Conservation (phyloP, 2,888 invertebrate genomes). For the Micoletzkya japonica region DNA sequence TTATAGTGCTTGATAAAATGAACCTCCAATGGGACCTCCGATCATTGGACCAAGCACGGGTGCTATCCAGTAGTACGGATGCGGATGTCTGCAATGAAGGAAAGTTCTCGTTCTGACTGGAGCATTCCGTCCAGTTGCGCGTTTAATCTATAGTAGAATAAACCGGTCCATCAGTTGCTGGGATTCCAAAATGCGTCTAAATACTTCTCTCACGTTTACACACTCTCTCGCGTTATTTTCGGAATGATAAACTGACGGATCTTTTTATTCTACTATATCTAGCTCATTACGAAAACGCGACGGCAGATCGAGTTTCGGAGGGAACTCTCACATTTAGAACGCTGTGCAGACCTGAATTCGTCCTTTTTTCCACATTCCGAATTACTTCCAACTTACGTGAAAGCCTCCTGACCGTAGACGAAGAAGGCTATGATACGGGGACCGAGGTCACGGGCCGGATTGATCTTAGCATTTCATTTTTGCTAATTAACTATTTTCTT, state of each 20-base stretch:
- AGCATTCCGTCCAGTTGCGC: no score
- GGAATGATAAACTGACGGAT: no score
- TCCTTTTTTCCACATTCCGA: neutral
- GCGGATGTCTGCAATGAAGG: conserved; percentile 38
- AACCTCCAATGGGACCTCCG: conserved; percentile 46
- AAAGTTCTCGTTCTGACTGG: no score
- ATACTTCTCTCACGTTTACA: no score
- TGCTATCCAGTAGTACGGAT: conserved; percentile 41
- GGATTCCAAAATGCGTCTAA: no score
- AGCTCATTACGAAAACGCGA: no score
- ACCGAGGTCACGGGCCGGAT: conserved; percentile 56
- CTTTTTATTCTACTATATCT: no score
- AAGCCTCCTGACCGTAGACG: conserved; percentile 54
- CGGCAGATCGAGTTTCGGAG: no score
- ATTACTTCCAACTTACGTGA: conserved; percentile 36
- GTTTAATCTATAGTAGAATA: no score
- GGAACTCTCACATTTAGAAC: neutral
- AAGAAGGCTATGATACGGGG: conserved; percentile 55
- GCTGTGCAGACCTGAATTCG: neutral
- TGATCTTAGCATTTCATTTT: conserved; percentile 23
- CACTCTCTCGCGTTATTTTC: no score
- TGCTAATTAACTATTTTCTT: neutral
- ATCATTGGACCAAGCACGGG: conserved; percentile 45
- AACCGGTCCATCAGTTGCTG: no score
- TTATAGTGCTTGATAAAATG: conserved; percentile 29